Evolutionary conservation across 2,113 vertebrate species (phyloP), one percentile per base, ranked within the genome.

Genomic region (Cromileptes altivelis): DNA sequence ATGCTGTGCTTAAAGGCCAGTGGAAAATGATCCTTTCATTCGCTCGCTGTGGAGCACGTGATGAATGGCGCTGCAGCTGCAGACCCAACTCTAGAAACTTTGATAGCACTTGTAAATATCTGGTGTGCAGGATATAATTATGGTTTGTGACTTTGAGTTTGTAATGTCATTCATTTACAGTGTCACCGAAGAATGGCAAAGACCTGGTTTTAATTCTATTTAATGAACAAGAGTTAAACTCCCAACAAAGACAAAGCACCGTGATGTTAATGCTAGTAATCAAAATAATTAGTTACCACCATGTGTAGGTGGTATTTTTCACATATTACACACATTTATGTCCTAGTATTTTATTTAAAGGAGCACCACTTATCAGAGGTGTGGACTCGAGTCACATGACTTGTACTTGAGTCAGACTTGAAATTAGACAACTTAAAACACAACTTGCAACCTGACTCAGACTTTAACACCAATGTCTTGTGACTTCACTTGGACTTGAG

Each of bases 1-100:
- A 95, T 94, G 91, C 92, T 88, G 84, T 25, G 87, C 90, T 95
- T 94, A 94, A 95, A 94, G 91, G 84, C 91, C 89, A 68, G 71
- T 82, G 93, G 90, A 94, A 95, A 94, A 94, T 90, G 89, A 95
- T 95, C 94, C 94, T 89, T 93, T 94, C 88, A 89, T 92, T 82
- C 80, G 70, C 91, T 87, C 77, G 55, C 79, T 86, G 90, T 86
- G 64, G 88, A 91, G 86, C 89, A 90, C 74, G 90, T 88, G 88
- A 92, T 86, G 87, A 94, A 92, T 69, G 80, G 90, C 1, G 14
- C 58, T 49, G 78, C 78, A 83, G 85, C 85, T 85, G 82, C 77
- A 80, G 63, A 72, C 4, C 69, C 69, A 47, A 53, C 53, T 63
- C 50, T 27, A 42, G 18, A 83, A 82, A 77, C 61, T 67, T 67